Evolutionary conservation across 2,888 invertebrate species (phyloP).

Genomic region (Plebejus argus): DNA sequence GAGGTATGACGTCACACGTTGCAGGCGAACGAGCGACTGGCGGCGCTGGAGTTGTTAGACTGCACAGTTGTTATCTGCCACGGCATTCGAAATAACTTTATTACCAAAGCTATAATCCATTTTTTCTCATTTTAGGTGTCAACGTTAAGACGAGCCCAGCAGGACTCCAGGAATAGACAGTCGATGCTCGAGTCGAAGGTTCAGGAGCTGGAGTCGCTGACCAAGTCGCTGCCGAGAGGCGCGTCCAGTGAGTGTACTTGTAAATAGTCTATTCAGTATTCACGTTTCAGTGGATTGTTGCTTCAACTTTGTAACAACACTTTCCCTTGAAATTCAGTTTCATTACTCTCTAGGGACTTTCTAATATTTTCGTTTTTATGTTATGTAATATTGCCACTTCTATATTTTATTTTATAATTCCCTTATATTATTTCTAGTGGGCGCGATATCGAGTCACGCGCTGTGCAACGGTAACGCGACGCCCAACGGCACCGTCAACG

Average conservation of each 20-base stretch:
- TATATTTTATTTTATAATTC: too few species aligned
- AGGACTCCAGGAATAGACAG: slow-evolving; percentile 94
- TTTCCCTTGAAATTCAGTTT: too few species aligned
- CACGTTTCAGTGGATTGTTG: too few species aligned
- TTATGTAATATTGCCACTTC: too few species aligned
- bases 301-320: too few species aligned
- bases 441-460: slow-evolving; percentile 72
- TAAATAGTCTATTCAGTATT: not conserved
- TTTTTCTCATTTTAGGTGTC: slow-evolving; percentile 68
- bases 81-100: not conserved
- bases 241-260: slow-evolving; percentile 75
- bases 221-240: slow-evolving; percentile 87
- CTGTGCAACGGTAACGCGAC: slow-evolving; percentile 61
- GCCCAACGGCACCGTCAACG: slow-evolving; percentile 49
- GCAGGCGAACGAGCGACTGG: too few species aligned
- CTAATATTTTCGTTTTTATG: too few species aligned
- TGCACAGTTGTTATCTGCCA: too few species aligned
- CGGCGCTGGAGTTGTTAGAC: too few species aligned
- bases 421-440: too few species aligned
- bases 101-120: not conserved
- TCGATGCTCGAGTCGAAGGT: slow-evolving; percentile 95
- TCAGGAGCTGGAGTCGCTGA: slow-evolving; percentile 92
- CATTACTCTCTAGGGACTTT: too few species aligned
- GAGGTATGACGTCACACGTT: slow-evolving; percentile 78
- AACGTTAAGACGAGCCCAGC: slow-evolving; percentile 90